A percentile compares a stretch with the other conserved stretches of the same genome.
Evolutionary conservation across 2,113 vertebrate genomes (phyloP).

Genomic region (Gadus chalcogrammus): DNA sequence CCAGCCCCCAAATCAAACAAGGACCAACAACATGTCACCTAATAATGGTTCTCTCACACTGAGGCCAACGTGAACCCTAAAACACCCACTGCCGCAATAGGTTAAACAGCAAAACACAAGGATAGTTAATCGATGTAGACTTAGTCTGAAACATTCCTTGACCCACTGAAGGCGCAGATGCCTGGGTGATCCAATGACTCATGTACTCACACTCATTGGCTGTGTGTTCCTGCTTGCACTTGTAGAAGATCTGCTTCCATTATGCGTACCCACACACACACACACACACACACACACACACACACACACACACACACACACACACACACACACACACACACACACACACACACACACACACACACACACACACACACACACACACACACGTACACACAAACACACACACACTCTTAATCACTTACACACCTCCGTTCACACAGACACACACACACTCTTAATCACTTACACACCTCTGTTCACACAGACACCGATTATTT

Average conservation of each 20-base stretch:
- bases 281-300: not conserved
- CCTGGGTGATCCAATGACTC: conserved; percentile 34
- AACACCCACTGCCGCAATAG: conserved; percentile 57
- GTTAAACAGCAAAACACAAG: conserved; percentile 35
- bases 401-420: too few relatives aligned
- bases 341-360: not conserved
- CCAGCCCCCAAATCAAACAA: conserved; percentile 26
- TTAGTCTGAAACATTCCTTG: conserved; percentile 61
- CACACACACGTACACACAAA: too few relatives aligned
- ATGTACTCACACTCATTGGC: not conserved
- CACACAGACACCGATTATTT: not conserved
- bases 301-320: too few relatives aligned
- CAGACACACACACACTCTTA: not conserved
- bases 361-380: too few relatives aligned
- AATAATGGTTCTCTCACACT: conserved; percentile 15
- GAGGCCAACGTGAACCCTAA: conserved; percentile 36
- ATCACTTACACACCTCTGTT: not conserved
- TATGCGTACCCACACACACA: not conserved
- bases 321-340: too few relatives aligned
- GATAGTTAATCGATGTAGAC: conserved; percentile 28
- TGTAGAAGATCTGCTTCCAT: too few relatives aligned
- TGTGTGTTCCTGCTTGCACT: not conserved
- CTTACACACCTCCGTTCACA: too few relatives aligned
- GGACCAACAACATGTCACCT: conserved; percentile 57
- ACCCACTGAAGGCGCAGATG: conserved; percentile 27